These are phyloP conservation scores for Arge pagana DNA, from an alignment of 2,888 invertebrate species.

Conservation along the genomic window DNA sequence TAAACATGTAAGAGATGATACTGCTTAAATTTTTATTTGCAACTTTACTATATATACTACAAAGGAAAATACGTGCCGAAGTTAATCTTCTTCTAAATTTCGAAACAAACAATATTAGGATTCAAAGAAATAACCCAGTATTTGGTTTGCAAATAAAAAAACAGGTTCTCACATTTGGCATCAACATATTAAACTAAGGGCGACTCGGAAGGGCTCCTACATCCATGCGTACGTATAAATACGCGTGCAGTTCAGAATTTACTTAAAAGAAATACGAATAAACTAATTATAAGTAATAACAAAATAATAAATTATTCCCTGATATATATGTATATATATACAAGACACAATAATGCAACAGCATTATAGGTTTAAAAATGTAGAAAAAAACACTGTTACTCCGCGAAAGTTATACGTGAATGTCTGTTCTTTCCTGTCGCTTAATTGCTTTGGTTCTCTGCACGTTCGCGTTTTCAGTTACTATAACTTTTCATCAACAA, in stretches of 20 bases:
- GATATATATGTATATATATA: constrained; percentile 14
- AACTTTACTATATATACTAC: no score
- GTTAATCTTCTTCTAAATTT: no score
- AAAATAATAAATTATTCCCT: constrained; percentile 9
- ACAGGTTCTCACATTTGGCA: no score
- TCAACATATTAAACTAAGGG: no score
- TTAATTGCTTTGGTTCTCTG: not conserved
- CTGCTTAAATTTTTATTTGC: no score
- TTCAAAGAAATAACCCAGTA: no score
- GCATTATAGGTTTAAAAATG: not conserved
- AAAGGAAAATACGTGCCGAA: no score
- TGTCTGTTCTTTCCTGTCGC: not conserved
- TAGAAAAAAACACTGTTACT: not conserved
- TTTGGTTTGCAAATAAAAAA: no score
- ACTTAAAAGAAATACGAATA: not conserved
- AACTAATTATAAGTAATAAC: not conserved
- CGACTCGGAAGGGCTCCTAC: no score
- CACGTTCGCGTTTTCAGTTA: not conserved
- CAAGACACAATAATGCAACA: not conserved
- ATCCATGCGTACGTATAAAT: no score
- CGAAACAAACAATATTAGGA: no score
- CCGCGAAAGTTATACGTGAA: not conserved
- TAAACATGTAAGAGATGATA: not conserved
- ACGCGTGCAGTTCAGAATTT: not conserved
- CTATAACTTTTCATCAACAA: no score